phyloP scores from a whole-genome alignment of 2,888 invertebrate species.

The Agelastica alni region DNA sequence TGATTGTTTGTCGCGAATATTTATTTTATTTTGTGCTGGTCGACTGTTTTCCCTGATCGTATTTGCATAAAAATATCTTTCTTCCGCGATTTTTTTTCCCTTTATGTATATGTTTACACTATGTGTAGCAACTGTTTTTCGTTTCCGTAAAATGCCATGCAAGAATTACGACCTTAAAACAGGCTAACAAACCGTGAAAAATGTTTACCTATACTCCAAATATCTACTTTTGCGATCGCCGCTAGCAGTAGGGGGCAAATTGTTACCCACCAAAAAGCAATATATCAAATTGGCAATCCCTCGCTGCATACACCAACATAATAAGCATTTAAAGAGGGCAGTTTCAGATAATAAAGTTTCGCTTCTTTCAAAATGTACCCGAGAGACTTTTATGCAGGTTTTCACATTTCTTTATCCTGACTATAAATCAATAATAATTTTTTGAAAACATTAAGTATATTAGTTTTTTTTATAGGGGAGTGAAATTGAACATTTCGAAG shows the following conservation, averaged over 20 bases:
- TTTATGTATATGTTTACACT: too few relatives aligned
- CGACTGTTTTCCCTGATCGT: too few relatives aligned
- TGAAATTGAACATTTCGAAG: neutral
- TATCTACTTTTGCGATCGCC: constrained; percentile 34
- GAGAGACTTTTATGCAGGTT: constrained; percentile 27
- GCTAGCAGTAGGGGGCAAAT: constrained; percentile 40
- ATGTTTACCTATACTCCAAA: constrained; percentile 32
- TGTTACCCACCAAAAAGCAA: constrained; percentile 38
- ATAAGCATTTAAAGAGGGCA: constrained; percentile 41
- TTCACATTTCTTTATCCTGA: constrained; percentile 14
- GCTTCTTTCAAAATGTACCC: constrained; percentile 35
- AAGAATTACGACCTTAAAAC: constrained; percentile 16
- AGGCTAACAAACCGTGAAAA: constrained; percentile 26
- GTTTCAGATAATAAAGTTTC: constrained; percentile 38
- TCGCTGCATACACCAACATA: constrained; percentile 35
- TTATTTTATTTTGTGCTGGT: too few relatives aligned
- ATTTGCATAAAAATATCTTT: too few relatives aligned
- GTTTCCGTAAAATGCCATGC: neutral
- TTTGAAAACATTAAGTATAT: constrained; percentile 21
- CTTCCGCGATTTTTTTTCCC: too few relatives aligned
- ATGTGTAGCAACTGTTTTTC: too few relatives aligned
- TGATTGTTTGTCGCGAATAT: too few relatives aligned
- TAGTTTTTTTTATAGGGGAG: constrained; percentile 6
- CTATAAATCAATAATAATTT: constrained; percentile 24
- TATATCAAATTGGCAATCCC: constrained; percentile 41